Evolutionary conservation across 64 coral and sea anemone species (phyloP).

Genomic region (Catalaphyllia jardinei): DNA sequence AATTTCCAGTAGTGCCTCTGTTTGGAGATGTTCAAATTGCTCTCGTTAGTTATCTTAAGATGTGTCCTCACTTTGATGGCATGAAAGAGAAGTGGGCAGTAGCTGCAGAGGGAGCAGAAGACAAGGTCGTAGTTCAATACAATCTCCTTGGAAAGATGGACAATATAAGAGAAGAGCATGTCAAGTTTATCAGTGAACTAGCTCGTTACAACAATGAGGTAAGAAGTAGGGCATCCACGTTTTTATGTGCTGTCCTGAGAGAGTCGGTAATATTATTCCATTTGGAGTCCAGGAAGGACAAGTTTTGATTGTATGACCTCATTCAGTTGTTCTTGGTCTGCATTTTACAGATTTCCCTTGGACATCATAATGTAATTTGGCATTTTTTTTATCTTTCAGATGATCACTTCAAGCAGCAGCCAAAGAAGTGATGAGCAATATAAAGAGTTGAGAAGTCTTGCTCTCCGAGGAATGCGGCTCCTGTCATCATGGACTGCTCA

Average conservation of each 20-base stretch:
- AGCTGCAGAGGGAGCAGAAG: conserved; percentile 85
- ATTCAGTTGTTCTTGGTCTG: too few relatives aligned
- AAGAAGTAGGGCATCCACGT: not conserved
- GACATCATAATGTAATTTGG: not conserved
- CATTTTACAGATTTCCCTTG: not conserved
- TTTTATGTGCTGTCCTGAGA: too few relatives aligned
- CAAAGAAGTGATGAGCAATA: conserved; percentile 80
- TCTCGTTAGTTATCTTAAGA: conserved; percentile 90
- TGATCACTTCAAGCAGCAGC: conserved; percentile 88
- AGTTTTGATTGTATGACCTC: not conserved
- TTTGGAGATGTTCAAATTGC: conserved; percentile 99
- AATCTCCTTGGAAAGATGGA: conserved; percentile 91
- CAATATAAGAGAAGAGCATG: conserved; percentile 89
- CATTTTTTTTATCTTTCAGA: conserved; percentile 48
- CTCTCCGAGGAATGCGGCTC: conserved; percentile 81
- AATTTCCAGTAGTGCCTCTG: conserved; percentile 96
- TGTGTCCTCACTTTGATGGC: conserved; percentile 88
- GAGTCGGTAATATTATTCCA: too few relatives aligned
- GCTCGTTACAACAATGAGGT: conserved; percentile 99
- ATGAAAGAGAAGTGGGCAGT: conserved; percentile 92
- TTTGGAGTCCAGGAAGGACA: not conserved
- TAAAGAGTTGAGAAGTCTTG: conserved; percentile 78
- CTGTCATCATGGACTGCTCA: conserved; percentile 95
- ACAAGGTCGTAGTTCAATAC: conserved; percentile 94
- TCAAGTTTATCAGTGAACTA: conserved; percentile 95